Conservation (phyloP, 2,888 invertebrate genomes). For the Noctua janthina region DNA sequence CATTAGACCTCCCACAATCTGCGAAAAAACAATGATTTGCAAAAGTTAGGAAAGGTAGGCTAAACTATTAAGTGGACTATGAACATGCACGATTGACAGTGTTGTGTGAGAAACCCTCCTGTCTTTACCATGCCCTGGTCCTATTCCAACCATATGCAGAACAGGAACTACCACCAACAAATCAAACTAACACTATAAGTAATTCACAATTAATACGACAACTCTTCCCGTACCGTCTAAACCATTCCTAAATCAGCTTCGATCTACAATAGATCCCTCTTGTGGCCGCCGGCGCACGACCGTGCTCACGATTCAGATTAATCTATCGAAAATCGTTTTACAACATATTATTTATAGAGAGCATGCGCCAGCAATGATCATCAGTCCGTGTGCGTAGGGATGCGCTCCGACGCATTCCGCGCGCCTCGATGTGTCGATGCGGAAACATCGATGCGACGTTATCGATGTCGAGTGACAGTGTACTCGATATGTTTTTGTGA, state of each 20-base stretch:
- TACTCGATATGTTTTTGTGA: constrained; percentile 65
- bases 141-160: neutral
- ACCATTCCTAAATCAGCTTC: constrained; percentile 77
- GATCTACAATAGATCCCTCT: constrained; percentile 90
- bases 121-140: neutral
- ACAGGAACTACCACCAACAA: constrained; percentile 22
- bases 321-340: constrained; percentile 91
- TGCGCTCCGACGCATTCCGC: constrained; percentile 76
- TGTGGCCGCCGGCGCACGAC: constrained; percentile 88
- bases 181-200: constrained; percentile 53
- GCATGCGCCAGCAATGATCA: constrained; percentile 90
- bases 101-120: neutral
- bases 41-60: neutral
- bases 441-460: constrained; percentile 72
- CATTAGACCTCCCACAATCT: neutral
- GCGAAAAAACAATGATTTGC: neutral
- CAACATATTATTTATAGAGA: constrained; percentile 91
- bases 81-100: neutral
- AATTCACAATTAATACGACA: constrained; percentile 66
- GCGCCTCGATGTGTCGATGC: constrained; percentile 77
- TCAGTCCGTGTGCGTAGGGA: constrained; percentile 89
- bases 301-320: constrained; percentile 90
- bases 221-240: constrained; percentile 74
- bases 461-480: constrained; percentile 69
- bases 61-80: neutral